These are phyloP conservation scores for Xylocopa sonorina DNA, from an alignment of 1,140 invertebrate species.

Conservation along the genomic window DNA sequence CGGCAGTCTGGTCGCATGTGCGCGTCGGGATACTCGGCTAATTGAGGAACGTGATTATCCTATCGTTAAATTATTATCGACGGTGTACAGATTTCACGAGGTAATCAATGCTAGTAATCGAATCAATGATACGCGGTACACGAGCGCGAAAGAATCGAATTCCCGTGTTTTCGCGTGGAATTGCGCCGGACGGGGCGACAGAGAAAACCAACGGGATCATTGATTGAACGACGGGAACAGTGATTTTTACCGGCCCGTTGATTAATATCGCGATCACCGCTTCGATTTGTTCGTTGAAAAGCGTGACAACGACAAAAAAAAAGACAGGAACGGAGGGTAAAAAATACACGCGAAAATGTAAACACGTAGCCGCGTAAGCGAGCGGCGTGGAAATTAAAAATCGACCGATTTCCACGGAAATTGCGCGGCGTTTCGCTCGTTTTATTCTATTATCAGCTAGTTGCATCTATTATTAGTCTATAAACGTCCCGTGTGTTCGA, in stretches of 20 bases:
- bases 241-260: background rate
- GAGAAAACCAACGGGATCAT: background rate
- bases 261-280: background rate
- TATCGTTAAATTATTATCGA: background rate
- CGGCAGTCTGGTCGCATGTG: no score
- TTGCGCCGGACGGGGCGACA: no score
- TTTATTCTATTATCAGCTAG: background rate
- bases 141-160: slow-evolving; percentile 7
- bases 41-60: background rate
- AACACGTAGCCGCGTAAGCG: background rate
- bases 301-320: no score
- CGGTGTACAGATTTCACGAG: background rate
- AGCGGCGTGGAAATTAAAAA: background rate
- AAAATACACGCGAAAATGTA: background rate
- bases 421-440: background rate
- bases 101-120: background rate
- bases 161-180: background rate
- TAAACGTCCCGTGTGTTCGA: background rate
- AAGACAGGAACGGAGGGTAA: no score
- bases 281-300: background rate
- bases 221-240: background rate
- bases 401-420: background rate
- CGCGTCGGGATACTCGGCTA: background rate
- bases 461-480: background rate
- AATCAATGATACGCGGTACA: background rate